Evolutionary conservation across 2,888 invertebrate species (phyloP).

Genomic region (Chrysopilus asiliformis): DNA sequence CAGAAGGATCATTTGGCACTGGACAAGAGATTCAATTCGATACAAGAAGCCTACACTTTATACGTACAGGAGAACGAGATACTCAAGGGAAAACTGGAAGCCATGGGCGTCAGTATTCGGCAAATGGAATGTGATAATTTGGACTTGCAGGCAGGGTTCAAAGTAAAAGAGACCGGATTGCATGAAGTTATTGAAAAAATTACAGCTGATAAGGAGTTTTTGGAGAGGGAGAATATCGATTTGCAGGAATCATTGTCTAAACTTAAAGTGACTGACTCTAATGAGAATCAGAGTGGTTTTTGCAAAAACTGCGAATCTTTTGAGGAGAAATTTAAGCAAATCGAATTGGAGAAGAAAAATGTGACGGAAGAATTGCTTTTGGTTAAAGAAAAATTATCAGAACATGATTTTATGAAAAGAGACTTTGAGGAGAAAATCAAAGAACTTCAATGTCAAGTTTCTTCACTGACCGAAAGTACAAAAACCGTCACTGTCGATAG

Average conservation of each 20-base stretch:
- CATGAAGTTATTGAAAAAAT: slow-evolving; percentile 25
- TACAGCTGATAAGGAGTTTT: background rate
- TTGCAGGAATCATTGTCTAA: slow-evolving; percentile 11
- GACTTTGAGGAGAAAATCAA: too few species aligned
- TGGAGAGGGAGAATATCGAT: slow-evolving; percentile 9
- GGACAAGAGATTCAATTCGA: slow-evolving; percentile 19
- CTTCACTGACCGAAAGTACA: too few species aligned
- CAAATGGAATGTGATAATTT: slow-evolving; percentile 19
- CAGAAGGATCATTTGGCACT: slow-evolving; percentile 22
- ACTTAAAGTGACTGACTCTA: too few species aligned
- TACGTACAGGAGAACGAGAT: slow-evolving; percentile 17
- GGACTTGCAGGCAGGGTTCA: slow-evolving; percentile 21
- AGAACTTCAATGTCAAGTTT: too few species aligned
- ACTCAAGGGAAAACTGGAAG: slow-evolving; percentile 22
- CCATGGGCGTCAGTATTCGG: slow-evolving; percentile 22
- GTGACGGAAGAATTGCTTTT: too few species aligned
- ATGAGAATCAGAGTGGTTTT: too few species aligned
- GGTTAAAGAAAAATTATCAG: too few species aligned
- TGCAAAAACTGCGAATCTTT: too few species aligned
- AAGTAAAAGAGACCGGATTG: slow-evolving; percentile 23
- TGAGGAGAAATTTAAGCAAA: too few species aligned
- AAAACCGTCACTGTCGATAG: too few species aligned
- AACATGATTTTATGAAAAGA: too few species aligned
- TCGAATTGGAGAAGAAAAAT: too few species aligned
- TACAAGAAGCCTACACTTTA: slow-evolving; percentile 16